A percentile compares a stretch with the other conserved stretches of the same genome.
Conservation (phyloP, 2,888 invertebrate species). For the Trissonchulus latispiculum region DNA sequence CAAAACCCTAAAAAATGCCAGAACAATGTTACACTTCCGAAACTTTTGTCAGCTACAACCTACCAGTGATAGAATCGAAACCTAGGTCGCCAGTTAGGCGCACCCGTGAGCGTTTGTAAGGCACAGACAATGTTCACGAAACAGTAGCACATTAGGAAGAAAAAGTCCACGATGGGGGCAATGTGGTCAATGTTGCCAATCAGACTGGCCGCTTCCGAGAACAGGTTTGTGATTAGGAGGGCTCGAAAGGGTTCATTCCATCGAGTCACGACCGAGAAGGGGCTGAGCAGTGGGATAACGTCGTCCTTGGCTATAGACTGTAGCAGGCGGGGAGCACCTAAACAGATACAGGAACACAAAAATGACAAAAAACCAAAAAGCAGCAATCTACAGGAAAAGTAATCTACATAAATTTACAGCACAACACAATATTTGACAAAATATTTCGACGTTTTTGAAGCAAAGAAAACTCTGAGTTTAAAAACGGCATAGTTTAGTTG, state of each 20-base stretch:
- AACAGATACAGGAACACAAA: too few relatives aligned
- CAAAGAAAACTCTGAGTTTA: too few relatives aligned
- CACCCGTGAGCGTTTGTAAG: conserved; percentile 78
- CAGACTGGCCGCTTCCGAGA: conserved; percentile 63
- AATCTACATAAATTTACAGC: too few relatives aligned
- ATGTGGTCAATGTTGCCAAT: conserved; percentile 90
- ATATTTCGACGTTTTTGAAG: too few relatives aligned
- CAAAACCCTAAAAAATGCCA: too few relatives aligned
- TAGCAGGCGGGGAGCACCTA: conserved; percentile 52
- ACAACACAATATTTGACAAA: too few relatives aligned
- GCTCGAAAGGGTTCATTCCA: conserved; percentile 94
- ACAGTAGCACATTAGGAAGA: conserved; percentile 99
- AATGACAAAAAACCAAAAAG: too few relatives aligned
- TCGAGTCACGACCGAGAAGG: conserved; percentile 83
- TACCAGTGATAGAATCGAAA: conserved; percentile 96
- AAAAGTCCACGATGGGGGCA: conserved; percentile 61
- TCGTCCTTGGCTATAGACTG: conserved; percentile 96
- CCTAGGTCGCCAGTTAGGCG: conserved; percentile 96
- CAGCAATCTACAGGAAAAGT: too few relatives aligned
- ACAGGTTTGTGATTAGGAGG: too few relatives aligned
- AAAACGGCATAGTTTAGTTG: too few relatives aligned
- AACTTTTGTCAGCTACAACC: too few relatives aligned
- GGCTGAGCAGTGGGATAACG: conserved; percentile 86
- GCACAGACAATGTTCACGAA: conserved; percentile 98
- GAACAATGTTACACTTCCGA: too few relatives aligned